These are phyloP conservation scores for Poecilia wingei DNA, from an alignment of 2,797 vertebrate species.

Conservation along the genomic window DNA sequence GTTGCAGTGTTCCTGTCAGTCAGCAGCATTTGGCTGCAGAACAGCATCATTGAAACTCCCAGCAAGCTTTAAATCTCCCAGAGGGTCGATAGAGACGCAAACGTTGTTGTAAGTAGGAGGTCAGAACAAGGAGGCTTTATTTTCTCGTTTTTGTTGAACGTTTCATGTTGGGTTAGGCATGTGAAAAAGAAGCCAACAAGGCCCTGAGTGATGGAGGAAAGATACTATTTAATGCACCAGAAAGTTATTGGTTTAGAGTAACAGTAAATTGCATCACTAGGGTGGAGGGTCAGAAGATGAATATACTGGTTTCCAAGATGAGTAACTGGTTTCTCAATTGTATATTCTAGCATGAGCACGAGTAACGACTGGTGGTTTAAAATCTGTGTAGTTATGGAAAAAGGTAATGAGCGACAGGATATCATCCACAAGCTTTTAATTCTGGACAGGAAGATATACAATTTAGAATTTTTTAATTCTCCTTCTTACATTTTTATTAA, in stretches of 20 bases:
- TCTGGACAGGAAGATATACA: not conserved
- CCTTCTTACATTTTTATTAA: not conserved
- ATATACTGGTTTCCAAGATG: not conserved
- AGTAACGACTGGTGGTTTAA: not conserved
- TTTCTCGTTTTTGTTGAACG: not conserved
- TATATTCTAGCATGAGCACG: not conserved
- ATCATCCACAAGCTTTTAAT: not conserved
- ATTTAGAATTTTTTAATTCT: not conserved
- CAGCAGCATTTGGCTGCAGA: constrained; percentile 54
- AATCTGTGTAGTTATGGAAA: not conserved
- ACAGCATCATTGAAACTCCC: constrained; percentile 71
- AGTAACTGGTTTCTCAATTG: not conserved
- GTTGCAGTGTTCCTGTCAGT: constrained; percentile 66
- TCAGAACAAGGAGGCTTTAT: constrained; percentile 28
- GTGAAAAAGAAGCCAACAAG: not conserved
- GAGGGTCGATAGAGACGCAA: constrained; percentile 43
- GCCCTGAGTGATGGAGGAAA: not conserved
- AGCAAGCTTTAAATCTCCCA: constrained; percentile 63
- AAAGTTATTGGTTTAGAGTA: not conserved
- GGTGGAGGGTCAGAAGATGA: not conserved
- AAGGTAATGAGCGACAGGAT: not conserved
- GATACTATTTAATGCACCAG: not conserved
- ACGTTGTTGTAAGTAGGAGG: constrained; percentile 32
- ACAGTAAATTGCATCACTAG: not conserved
- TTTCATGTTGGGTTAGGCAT: not conserved